Percentiles rank a stretch among this genome's conserved stretches.
phyloP scores from a whole-genome alignment of 2,888 invertebrate species.

The Tribolium freemani region DNA sequence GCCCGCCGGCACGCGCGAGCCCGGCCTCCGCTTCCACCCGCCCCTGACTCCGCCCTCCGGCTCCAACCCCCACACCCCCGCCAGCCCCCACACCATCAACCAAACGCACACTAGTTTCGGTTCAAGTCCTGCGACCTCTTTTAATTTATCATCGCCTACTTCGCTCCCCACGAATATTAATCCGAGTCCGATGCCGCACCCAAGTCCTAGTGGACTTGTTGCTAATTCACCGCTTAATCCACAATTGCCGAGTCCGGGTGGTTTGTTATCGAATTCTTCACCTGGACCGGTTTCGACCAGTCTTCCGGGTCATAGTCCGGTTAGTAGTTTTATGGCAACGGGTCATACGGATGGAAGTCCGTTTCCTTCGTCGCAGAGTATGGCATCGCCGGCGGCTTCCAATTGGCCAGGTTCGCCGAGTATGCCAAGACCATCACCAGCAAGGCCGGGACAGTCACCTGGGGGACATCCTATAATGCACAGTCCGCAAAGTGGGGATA shows the following conservation, averaged over 20 bases:
- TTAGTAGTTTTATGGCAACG: conserved; percentile 75
- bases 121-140: conserved; percentile 76
- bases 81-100: conserved; percentile 80
- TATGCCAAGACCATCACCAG: conserved; percentile 88
- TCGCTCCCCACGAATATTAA: conserved; percentile 72
- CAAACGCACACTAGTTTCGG: conserved; percentile 74
- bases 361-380: conserved; percentile 76
- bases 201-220: conserved; percentile 74
- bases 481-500: conserved; percentile 69
- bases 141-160: conserved; percentile 78
- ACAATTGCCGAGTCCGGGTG: conserved; percentile 74
- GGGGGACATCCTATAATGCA: conserved; percentile 71
- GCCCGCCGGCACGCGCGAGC: conserved; percentile 74
- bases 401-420: conserved; percentile 94
- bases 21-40: conserved; percentile 84
- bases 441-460: conserved; percentile 84
- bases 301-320: conserved; percentile 77
- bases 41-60: conserved; percentile 86
- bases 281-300: conserved; percentile 73
- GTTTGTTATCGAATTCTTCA: conserved; percentile 72
- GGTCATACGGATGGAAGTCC: conserved; percentile 82
- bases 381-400: conserved; percentile 81
- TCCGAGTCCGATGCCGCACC: conserved; percentile 73
- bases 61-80: conserved; percentile 89
- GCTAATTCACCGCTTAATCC: conserved; percentile 74